Evolutionary conservation across 2,888 invertebrate species (phyloP), one percentile per base, ranked within the genome.

Genomic region (Agrypnus murinus): DNA sequence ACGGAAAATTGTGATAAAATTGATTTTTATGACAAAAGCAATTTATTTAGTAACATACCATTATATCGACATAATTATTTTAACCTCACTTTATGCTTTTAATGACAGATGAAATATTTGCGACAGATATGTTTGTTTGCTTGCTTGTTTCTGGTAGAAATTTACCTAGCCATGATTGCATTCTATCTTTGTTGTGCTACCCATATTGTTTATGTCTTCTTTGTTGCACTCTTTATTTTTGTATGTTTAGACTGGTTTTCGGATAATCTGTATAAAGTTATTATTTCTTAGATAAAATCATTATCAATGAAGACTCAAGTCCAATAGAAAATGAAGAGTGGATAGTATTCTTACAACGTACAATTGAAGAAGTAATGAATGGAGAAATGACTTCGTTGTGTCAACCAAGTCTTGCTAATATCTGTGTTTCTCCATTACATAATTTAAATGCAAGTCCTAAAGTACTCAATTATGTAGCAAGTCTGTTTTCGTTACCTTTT

Each of bases 281-380:
- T 55, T 38, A 38, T 14, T 46, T 32, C 36, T 12, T n/a, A 67
- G 70, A 60, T 14, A 69, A 64, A n/a, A 62, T 78, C 14, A 76
- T 86, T 68, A 86, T 87, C 0, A 84, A 85, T 65, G 87, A 87
- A 77, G 87, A 87, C 75, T 86, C 85, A 0, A 88, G 89, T 78
- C 91, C 93, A 2, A 92, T 95, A 70, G 95, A 95, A 83, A 90
- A 93, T 75, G 95, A 95, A 74, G 95, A 96, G 84, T 95, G 95
- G 95, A 87, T 94, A 73, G 95, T 92, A 0, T 96, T 95, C 84
- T 85, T 96, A 0, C 91, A 93, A 79, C 90, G 91, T 9, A 93
- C 93, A 12, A 93, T 95, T 84, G 92, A 92, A 82, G 96, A 95
- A 87, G 90, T 94, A 10, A 90, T 95, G 86, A 91, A 91, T 65